These are phyloP conservation scores for Notodonta dromedarius DNA, from an alignment of 2,888 invertebrate genomes.

Conservation along the genomic window DNA sequence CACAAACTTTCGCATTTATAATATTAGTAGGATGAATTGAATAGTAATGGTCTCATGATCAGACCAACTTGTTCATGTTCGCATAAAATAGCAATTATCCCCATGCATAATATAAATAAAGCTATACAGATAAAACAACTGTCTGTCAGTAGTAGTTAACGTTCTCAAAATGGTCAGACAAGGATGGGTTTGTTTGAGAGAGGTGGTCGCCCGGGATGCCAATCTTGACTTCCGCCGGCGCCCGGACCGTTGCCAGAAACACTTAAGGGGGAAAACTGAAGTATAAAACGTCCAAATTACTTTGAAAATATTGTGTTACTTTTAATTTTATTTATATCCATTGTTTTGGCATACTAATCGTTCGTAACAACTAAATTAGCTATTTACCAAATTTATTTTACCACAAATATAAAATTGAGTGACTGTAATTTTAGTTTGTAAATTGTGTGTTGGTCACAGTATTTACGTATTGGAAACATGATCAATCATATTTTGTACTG, in stretches of 20 bases:
- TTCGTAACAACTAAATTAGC: slow-evolving; percentile 23
- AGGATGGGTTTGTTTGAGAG: slow-evolving; percentile 54
- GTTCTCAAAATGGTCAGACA: slow-evolving; percentile 45
- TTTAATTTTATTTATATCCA: slow-evolving; percentile 10
- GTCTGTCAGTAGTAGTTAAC: slow-evolving; percentile 16
- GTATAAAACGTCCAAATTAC: slow-evolving; percentile 20
- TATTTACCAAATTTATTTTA: background rate
- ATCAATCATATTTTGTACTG: too few species aligned
- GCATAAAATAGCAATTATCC: slow-evolving; percentile 6
- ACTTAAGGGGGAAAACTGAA: slow-evolving; percentile 55
- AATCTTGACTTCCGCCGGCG: slow-evolving; percentile 77
- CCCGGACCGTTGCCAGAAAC: slow-evolving; percentile 71
- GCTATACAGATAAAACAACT: slow-evolving; percentile 7
- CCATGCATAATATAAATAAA: slow-evolving; percentile 5
- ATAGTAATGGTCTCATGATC: slow-evolving; percentile 26
- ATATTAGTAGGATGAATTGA: too few species aligned
- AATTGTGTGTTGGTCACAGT: too few species aligned
- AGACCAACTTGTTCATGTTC: slow-evolving; percentile 21
- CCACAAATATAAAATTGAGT: too few species aligned
- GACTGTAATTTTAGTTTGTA: too few species aligned
- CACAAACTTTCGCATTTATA: too few species aligned
- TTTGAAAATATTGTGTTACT: slow-evolving; percentile 16
- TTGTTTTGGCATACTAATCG: slow-evolving; percentile 15
- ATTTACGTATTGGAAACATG: too few species aligned
- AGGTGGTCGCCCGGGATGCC: slow-evolving; percentile 69